Percentiles rank a stretch among this genome's conserved stretches.
These are phyloP conservation scores for Cyclopterus lumpus DNA, from an alignment of 2,797 vertebrate genomes.

Conservation along the genomic window DNA sequence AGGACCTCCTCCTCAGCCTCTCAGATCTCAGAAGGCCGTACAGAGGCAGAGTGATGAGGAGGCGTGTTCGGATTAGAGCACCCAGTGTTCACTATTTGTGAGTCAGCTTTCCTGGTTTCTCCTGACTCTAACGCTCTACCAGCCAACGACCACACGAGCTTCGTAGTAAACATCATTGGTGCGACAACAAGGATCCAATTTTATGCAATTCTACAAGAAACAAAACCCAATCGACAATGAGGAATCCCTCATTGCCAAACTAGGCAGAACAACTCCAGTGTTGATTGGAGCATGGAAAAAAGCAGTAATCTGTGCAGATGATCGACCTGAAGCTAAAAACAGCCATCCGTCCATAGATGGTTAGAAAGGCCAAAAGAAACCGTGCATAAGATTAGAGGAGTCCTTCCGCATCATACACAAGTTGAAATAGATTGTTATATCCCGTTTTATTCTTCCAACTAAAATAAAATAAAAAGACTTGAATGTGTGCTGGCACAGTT, in stretches of 20 bases:
- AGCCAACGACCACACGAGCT: conserved; percentile 1
- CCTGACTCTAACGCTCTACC: conserved; percentile 5
- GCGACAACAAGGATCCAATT: conserved; percentile 1
- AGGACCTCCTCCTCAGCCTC: conserved; percentile 17
- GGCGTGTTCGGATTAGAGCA: conserved; percentile 49
- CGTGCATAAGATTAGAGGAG: conserved; percentile 3
- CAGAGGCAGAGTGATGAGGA: conserved; percentile 35
- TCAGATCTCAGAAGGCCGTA: conserved; percentile 18
- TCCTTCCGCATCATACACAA: conserved; percentile 26
- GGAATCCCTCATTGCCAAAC: conserved; percentile 14
- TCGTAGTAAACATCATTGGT: conserved; percentile 44
- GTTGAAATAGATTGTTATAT: conserved; percentile 23
- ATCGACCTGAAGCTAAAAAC: conserved; percentile 24
- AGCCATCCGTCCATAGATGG: conserved; percentile 5
- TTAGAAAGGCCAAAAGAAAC: conserved; percentile 7
- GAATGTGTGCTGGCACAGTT: conserved; percentile 55
- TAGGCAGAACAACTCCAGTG: conserved; percentile 19
- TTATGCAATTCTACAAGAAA: background rate
- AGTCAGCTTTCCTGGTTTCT: conserved; percentile 31
- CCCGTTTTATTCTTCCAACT: conserved; percentile 17
- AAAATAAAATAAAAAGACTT: conserved; percentile 9
- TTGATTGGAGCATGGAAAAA: conserved; percentile 31
- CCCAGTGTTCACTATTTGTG: conserved; percentile 42
- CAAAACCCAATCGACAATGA: background rate
- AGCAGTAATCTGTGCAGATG: conserved; percentile 11